Base-by-base conservation (phyloP, 2,113 vertebrate species). In the Brienomyrus longianalis region DNA sequence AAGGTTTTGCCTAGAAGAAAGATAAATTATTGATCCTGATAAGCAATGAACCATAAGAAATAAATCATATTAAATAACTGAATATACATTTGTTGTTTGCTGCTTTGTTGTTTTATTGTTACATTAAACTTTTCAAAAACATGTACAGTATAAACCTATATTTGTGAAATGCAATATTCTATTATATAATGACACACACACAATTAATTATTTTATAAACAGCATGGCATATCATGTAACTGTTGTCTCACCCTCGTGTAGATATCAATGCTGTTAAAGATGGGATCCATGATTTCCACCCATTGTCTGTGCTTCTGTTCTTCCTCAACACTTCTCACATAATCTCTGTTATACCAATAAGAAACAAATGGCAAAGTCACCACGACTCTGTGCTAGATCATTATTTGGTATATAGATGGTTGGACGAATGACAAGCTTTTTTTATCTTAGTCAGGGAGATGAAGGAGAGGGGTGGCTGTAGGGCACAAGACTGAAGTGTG, bases 201-300 rank as follows among this genome's bases (percentile, higher is more conserved):
- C 31, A 13, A 27, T n/a, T 7, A 59, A 9, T 70, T 27, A 13
- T 70, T 70, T 31, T 27, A n/a, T 9, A 66, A 27, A 66, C n/a
- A 70, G 62, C 62, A 70, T 70, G 62, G 62, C 11, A 59, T 7
- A 59, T 31, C 23, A 27, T 74, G 70, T 43, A 35, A 80, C 74
- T 80, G 13, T 19, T 11, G 35, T 35, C 93, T 93, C 89, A 96
- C 94, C 91, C 94, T 87, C 7, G 92, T 94, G 84, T 92, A 92
- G 88, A 83, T 88, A 19, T 93, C 51, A 70, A 90, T 92, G 87
- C 92, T 91, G 52, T 90, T 91, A 90, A 94, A 93, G 86, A 95
- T 92, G 0, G 92, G 93, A 85, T 94, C 93, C 94, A 95, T 95
- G 27, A 92, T 93, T 92, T 93, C 92, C 48, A 94, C 39, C 95